phyloP scores from a whole-genome alignment of 2,797 vertebrate species.

The Anguilla anguilla region DNA sequence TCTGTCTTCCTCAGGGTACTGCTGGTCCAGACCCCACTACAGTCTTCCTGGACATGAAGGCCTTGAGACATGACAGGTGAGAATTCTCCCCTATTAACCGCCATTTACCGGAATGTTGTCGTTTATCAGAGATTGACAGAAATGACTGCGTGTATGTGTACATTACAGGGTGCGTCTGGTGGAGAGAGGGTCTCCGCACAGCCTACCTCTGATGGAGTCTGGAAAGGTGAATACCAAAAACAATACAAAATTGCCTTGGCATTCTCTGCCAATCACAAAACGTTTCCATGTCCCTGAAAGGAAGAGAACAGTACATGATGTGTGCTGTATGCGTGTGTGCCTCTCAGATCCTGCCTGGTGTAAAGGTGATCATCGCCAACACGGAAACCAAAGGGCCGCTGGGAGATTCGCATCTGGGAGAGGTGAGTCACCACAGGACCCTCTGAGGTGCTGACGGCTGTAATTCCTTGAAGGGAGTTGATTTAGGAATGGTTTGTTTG shows the following conservation, averaged over 20 bases:
- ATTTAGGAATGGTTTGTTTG: neutral
- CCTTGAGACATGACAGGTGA: conserved; percentile 91
- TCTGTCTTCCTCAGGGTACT: conserved; percentile 62
- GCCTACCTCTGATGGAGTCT: conserved; percentile 92
- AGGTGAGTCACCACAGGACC: conserved; percentile 69
- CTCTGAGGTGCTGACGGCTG: neutral
- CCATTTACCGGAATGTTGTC: neutral
- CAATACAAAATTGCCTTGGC: neutral
- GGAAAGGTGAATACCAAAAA: conserved; percentile 81
- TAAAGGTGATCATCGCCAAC: conserved; percentile 95
- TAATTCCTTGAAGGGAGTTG: neutral
- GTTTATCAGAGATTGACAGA: neutral
- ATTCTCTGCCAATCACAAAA: neutral
- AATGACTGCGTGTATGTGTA: neutral
- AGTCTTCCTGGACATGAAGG: conserved; percentile 94
- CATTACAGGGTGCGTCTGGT: conserved; percentile 88
- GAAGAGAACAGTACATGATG: neutral
- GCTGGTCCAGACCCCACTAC: conserved; percentile 94
- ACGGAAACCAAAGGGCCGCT: conserved; percentile 94
- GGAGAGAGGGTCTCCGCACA: conserved; percentile 94
- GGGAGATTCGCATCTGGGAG: conserved; percentile 93
- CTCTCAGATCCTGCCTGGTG: conserved; percentile 88
- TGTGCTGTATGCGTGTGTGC: neutral
- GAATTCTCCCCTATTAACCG: neutral
- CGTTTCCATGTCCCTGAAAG: neutral